phyloP scores from a whole-genome alignment of 2,113 vertebrate genomes.

The Polypterus bichir region DNA sequence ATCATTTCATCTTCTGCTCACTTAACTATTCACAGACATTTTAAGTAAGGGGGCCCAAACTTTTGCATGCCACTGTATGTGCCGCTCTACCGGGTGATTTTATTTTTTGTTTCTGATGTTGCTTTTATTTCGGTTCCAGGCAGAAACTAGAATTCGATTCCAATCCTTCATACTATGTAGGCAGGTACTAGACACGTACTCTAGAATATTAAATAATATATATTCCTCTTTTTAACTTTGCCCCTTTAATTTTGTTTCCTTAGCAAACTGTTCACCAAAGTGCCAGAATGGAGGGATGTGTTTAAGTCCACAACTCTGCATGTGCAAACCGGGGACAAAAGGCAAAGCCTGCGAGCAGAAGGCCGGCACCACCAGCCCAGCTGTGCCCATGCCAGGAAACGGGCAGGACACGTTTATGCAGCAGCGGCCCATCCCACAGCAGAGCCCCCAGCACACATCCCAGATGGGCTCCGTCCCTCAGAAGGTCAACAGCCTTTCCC shows the following conservation, averaged over 20 bases:
- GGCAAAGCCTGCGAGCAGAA: conserved; percentile 74
- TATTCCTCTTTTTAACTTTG: conserved; percentile 18
- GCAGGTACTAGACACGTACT: too few species aligned
- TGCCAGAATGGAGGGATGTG: conserved; percentile 96
- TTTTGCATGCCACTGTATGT: too few species aligned
- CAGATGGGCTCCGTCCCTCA: conserved; percentile 66
- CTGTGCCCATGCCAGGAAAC: conserved; percentile 35
- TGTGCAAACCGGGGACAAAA: conserved; percentile 84
- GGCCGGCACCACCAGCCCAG: conserved; percentile 42
- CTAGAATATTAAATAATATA: not conserved
- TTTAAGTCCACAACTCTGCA: conserved; percentile 82
- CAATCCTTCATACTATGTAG: too few species aligned
- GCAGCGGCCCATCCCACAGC: conserved; percentile 47
- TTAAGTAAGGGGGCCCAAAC: too few species aligned
- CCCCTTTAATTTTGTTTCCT: conserved; percentile 28
- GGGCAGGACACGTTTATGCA: conserved; percentile 39
- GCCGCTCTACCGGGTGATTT: too few species aligned
- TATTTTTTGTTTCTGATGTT: too few species aligned
- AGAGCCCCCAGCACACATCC: conserved; percentile 46
- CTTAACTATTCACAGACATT: too few species aligned
- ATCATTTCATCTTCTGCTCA: too few species aligned
- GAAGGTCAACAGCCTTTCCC: conserved; percentile 52
- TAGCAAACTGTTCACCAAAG: conserved; percentile 80
- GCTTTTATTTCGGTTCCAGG: too few species aligned
- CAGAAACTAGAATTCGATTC: too few species aligned